Base-by-base conservation (phyloP, 2,888 invertebrate species). In the Dasysyrphus tricinctus region DNA sequence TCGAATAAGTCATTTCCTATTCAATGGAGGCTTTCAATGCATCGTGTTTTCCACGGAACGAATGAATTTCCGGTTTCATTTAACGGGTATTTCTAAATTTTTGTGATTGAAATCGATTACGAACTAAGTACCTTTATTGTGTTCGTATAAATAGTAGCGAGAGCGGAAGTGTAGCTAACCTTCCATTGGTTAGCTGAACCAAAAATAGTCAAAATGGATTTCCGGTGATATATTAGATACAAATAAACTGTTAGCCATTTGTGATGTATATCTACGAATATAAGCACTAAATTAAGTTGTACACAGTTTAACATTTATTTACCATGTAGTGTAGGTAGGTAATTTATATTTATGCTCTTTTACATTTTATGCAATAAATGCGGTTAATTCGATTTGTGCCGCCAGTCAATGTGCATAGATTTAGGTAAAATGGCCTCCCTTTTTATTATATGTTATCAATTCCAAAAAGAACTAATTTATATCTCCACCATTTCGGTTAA, bases 1-100 rank as follows among this genome's bases (percentile, higher is more conserved):
- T 83, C 82, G 72, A 67, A 78, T 61, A 69, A 78, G 47, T 67
- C 79, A 75, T 83, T 75, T 83, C 79, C 83, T 75, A 75, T 83
- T 79, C 74, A 75, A 42, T 65, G 14, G 32, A 34, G 16, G 57
- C n/a, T 57, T 32, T 34, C 37, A 63, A 67, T 47, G 49, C 29
- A 77, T 72, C 29, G 42, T 74, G 51, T 78, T 69, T 59, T 34
- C 67, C 54, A 29, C 24, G 44, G 19, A 70, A 74, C 63, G 14
- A 78, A 63, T 70, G 63, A 49, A 44, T 75, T 61, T 83, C 83
- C 83, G 74, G 83, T 79, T 75, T 44, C 54, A 70, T 83, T 83
- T 70, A 79, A 57, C 56, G 54, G 49, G 74, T 42, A 63, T 69
- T 59, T 67, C 44, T 61, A 51, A 47, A 47, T 69, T 69, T 82